These are phyloP conservation scores for Candidula unifasciata DNA, from an alignment of 2,888 invertebrate genomes.

Conservation along the genomic window DNA sequence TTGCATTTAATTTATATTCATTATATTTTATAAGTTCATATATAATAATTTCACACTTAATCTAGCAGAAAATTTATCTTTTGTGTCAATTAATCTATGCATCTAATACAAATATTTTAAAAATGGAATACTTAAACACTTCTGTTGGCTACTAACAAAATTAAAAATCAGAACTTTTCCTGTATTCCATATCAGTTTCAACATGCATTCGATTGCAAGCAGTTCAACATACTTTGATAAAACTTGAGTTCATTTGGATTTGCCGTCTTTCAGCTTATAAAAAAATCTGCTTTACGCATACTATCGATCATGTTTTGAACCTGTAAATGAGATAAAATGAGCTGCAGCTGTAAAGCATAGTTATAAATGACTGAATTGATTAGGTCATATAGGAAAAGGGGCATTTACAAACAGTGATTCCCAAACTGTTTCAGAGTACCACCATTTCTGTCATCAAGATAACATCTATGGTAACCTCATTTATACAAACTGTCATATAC, in stretches of 20 bases:
- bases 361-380: not conserved
- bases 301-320: constrained; percentile 41
- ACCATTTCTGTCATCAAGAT: no score
- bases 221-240: constrained; percentile 35
- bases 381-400: not conserved
- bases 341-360: not conserved
- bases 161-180: not conserved
- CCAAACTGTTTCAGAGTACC: no score
- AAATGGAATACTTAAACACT: no score
- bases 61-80: no score
- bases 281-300: constrained; percentile 48
- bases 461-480: no score
- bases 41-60: no score
- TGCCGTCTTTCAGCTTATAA: constrained; percentile 49
- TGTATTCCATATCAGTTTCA: not conserved
- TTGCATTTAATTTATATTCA: no score
- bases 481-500: no score
- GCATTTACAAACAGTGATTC: not conserved
- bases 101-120: no score
- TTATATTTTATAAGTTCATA: no score
- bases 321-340: constrained; percentile 45
- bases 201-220: constrained; percentile 26
- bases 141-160: no score
- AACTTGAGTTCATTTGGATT: constrained; percentile 39
- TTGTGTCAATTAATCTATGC: no score